phyloP scores from a whole-genome alignment of 2,797 vertebrate genomes.

The Gymnothorax javanicus region DNA sequence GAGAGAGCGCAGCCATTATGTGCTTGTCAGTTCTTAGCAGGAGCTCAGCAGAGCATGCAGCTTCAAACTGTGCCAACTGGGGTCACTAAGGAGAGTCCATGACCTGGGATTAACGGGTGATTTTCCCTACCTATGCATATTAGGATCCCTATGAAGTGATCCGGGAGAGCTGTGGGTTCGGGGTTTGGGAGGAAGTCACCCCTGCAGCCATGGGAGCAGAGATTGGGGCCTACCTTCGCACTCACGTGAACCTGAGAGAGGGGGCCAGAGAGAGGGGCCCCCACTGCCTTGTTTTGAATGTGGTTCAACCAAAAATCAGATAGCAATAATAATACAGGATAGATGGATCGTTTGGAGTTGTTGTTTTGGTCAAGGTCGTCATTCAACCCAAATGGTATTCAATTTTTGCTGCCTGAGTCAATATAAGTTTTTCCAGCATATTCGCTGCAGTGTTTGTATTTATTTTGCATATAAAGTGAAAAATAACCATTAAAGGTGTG shows the following conservation, averaged over 20 bases:
- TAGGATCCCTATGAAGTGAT: background rate
- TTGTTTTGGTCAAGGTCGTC: background rate
- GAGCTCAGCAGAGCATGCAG: background rate
- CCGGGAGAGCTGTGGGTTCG: background rate
- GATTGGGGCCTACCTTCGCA: background rate
- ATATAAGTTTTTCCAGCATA: background rate
- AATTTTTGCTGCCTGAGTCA: background rate
- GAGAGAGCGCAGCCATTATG: background rate
- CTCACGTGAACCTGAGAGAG: background rate
- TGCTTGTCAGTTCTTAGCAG: background rate
- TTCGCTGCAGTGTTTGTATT: background rate
- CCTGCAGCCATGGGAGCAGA: background rate
- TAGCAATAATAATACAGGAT: background rate
- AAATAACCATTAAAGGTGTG: too few relatives aligned
- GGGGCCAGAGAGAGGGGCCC: background rate
- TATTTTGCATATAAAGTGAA: background rate
- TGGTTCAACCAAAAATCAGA: background rate
- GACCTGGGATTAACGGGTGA: background rate
- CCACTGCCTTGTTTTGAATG: slow-evolving; percentile 1
- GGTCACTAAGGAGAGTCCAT: background rate
- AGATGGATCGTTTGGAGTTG: background rate
- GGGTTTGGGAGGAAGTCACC: background rate
- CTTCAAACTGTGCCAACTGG: background rate
- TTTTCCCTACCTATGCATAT: background rate
- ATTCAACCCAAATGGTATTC: too few relatives aligned